Evolutionary conservation across 2,113 vertebrate species (phyloP), one percentile per base, ranked within the genome.

Genomic region (Tragelaphus strepsiceros): DNA sequence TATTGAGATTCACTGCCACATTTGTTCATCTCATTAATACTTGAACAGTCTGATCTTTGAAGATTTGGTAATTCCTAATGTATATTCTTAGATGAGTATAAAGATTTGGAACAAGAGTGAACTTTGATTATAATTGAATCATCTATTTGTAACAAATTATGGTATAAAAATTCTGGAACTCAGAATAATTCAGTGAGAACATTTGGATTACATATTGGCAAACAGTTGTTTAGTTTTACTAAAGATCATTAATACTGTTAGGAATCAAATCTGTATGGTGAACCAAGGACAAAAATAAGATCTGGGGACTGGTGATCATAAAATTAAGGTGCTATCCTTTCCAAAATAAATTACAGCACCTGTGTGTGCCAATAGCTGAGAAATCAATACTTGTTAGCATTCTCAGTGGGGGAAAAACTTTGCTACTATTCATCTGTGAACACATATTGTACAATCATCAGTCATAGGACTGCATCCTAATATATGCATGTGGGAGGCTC

Each of bases 201-300:
- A 97, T 97, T 97, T 97, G 96, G 71, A 80, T 96, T 89, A 78
- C 82, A 91, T 96, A 94, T 91, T 94, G 94, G 51, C 58, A 96
- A 93, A 91, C 86, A 97, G 91, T 97, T 93, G 67, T 93, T 92
- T 90, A 83, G 21, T 93, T 96, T 86, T 88, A 88, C 39, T 82
- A 64, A 97, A 88, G 22, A 95, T 91, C 58, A 94, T 89, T 96
- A 94, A 94, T 95, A 64, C 53, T 91, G 59, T 95, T 88, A 96
- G 58, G 30, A 86, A 95, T 92, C 35, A 87, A 96, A 61, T 96
- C 51, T 90, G 5, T 90, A 91, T 97, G 71, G 90, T 95, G 39
- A 98, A 90, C 1, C 54, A 94, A 95, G 77, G 92, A 96, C 90
- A 97, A 64, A 95, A 94, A 16, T 51, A 87, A 91, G 67, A 93